phyloP scores from a whole-genome alignment of 2,797 vertebrate species.

The Loriculus beryllinus region DNA sequence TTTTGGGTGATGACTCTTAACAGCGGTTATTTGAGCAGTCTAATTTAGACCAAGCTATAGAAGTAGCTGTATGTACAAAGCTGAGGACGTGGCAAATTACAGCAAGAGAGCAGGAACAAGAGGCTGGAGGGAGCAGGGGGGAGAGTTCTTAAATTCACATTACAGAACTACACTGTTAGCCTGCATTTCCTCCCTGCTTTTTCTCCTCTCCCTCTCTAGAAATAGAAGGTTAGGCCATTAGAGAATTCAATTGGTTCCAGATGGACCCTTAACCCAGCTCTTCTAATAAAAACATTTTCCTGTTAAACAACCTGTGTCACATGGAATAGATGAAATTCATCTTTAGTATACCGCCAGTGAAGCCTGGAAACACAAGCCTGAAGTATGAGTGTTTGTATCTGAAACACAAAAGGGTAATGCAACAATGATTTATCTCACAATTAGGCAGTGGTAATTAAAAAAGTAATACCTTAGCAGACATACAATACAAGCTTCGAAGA shows the following conservation, averaged over 20 bases:
- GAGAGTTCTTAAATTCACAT: slow-evolving; percentile 21
- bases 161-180: background rate
- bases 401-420: background rate
- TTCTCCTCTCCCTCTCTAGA: slow-evolving; percentile 37
- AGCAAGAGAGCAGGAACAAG: background rate
- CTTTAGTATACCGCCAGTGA: background rate
- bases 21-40: slow-evolving; percentile 19
- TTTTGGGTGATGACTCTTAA: slow-evolving; percentile 21
- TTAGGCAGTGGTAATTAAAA: slow-evolving; percentile 3
- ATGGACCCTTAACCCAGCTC: slow-evolving; percentile 50
- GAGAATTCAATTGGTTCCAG: slow-evolving; percentile 60
- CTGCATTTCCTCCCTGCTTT: slow-evolving; percentile 20
- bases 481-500: background rate
- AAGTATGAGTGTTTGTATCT: background rate
- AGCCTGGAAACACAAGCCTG: slow-evolving; percentile 11
- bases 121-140: background rate
- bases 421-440: background rate
- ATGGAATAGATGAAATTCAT: slow-evolving; percentile 47
- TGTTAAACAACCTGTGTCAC: slow-evolving; percentile 58
- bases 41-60: background rate
- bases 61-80: background rate
- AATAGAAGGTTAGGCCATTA: slow-evolving; percentile 42
- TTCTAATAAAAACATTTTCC: slow-evolving; percentile 63
- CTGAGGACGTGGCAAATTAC: background rate
- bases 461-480: background rate